A percentile compares a stretch with the other conserved stretches of the same genome.
Conservation (phyloP, 2,113 vertebrate genomes). For the Progne subis region DNA sequence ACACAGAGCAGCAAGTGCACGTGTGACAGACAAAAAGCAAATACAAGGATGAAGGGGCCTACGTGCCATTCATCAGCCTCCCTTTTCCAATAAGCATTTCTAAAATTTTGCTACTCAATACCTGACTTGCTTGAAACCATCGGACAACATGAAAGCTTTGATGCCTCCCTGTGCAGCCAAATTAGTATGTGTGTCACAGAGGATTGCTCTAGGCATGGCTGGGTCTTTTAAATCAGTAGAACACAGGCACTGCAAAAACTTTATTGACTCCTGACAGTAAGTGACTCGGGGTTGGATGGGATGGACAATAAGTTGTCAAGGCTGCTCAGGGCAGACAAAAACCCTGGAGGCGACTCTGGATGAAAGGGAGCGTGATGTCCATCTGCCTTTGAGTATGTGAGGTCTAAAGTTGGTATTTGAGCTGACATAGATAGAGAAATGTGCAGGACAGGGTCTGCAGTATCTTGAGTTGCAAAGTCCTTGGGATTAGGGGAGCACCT, state of each 20-base stretch:
- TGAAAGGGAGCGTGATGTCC: background rate
- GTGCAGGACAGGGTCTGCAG: background rate
- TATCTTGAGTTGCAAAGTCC: background rate
- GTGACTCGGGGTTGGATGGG: background rate
- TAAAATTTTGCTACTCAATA: background rate
- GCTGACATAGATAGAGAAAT: background rate
- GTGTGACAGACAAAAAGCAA: fast-evolving
- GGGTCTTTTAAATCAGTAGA: background rate
- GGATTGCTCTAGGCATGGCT: background rate
- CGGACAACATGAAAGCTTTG: background rate
- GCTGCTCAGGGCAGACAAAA: conserved; percentile 7
- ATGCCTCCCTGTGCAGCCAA: background rate
- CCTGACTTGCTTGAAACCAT: background rate
- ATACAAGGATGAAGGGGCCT: background rate
- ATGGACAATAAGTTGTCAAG: background rate
- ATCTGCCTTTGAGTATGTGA: background rate
- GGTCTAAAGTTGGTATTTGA: background rate
- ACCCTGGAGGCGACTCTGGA: background rate
- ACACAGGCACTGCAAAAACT: background rate
- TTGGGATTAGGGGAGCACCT: background rate
- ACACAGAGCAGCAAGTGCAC: background rate
- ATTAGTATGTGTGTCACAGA: background rate
- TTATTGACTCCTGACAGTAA: conserved; percentile 55
- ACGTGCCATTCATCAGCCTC: background rate
- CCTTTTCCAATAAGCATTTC: background rate